phyloP scores from a whole-genome alignment of 2,113 vertebrate genomes.

The Garra rufa region DNA sequence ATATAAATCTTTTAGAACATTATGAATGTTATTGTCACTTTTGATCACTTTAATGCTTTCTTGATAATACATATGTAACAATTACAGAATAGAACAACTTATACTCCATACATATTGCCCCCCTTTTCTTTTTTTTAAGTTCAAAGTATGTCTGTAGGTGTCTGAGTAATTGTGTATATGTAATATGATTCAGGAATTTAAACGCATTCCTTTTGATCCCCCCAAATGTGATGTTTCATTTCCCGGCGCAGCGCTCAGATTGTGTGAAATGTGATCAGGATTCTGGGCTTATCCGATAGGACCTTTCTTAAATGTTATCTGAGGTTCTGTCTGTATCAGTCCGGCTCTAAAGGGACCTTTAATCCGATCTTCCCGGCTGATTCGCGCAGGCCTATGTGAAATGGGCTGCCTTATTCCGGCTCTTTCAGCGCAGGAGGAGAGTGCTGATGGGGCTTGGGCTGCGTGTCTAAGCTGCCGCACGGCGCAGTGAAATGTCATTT shows the following conservation, averaged over 20 bases:
- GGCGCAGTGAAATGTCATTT: conserved; percentile 61
- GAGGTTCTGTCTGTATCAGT: conserved; percentile 24
- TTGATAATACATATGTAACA: no score
- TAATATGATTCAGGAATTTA: background rate
- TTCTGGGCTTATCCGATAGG: conserved; percentile 34
- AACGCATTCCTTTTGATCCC: conserved; percentile 11
- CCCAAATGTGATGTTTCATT: background rate
- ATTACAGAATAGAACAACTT: no score
- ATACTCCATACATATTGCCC: no score
- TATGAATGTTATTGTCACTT: no score
- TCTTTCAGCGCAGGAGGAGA: conserved; percentile 25
- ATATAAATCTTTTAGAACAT: no score
- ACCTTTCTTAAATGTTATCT: conserved; percentile 41
- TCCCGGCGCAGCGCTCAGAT: background rate
- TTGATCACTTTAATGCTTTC: no score
- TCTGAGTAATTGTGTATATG: background rate
- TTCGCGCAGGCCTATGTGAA: conserved; percentile 11
- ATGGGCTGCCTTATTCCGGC: conserved; percentile 12
- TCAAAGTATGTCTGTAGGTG: background rate
- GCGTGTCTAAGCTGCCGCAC: conserved; percentile 44
- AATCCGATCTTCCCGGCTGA: conserved; percentile 37
- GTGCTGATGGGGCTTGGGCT: conserved; percentile 51
- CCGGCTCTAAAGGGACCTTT: conserved; percentile 28
- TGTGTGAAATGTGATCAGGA: conserved; percentile 44
- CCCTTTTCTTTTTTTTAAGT: no score